phyloP scores from a whole-genome alignment of 1,140 invertebrate genomes.

The Drosophila pachea region DNA sequence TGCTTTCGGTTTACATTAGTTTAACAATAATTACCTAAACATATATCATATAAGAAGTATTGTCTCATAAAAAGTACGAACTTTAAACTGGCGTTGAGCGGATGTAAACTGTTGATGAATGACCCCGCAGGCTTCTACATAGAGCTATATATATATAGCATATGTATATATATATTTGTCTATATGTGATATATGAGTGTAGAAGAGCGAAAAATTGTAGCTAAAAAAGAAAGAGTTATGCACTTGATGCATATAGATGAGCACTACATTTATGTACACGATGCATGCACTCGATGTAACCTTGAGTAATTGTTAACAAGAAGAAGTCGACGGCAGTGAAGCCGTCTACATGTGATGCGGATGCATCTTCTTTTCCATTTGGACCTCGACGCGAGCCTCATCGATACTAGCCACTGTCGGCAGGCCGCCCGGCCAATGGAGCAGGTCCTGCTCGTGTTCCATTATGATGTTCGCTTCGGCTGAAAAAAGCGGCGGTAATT shows the following conservation, averaged over 20 bases:
- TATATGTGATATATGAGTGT: background rate
- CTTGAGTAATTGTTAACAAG: too few species aligned
- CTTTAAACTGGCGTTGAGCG: too few species aligned
- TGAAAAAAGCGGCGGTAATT: slow-evolving; percentile 67
- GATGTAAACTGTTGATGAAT: background rate
- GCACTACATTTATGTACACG: background rate
- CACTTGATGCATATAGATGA: too few species aligned
- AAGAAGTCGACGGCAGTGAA: background rate
- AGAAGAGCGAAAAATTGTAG: background rate
- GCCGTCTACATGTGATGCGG: slow-evolving; percentile 78
- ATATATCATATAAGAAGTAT: slow-evolving; percentile 18
- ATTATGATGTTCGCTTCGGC: slow-evolving; percentile 90
- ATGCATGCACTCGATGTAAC: too few species aligned
- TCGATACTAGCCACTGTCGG: slow-evolving; percentile 85
- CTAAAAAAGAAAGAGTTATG: background rate
- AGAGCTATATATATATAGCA: background rate
- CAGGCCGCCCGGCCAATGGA: slow-evolving; percentile 85
- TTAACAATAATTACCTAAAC: slow-evolving; percentile 15
- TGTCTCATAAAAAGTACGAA: background rate
- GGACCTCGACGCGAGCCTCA: slow-evolving; percentile 82
- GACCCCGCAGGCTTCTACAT: too few species aligned
- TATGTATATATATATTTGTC: background rate
- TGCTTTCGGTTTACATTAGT: slow-evolving; percentile 1
- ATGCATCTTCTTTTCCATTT: slow-evolving; percentile 85
- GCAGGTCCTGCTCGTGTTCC: slow-evolving; percentile 84